phyloP scores from a whole-genome alignment of 2,888 invertebrate species.

The Cheilosia vulpina region DNA sequence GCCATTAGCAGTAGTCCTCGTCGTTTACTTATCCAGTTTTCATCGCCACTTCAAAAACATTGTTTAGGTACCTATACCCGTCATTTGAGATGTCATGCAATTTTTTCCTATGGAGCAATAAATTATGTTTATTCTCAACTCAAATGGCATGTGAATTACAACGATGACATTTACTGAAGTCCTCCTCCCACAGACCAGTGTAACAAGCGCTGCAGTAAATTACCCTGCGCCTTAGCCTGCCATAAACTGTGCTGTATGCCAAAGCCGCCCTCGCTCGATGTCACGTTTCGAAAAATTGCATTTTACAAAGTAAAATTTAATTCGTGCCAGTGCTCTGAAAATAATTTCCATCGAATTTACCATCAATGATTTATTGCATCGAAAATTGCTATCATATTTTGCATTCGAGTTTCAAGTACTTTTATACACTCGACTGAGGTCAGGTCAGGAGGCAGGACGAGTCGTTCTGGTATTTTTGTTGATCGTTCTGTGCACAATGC shows the following conservation, averaged over 20 bases:
- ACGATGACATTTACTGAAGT: too few species aligned
- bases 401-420: constrained; percentile 37
- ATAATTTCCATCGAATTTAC: constrained; percentile 56
- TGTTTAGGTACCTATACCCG: too few species aligned
- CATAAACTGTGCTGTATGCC: not conserved
- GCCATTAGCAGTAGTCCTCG: too few species aligned
- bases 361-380: constrained; percentile 51
- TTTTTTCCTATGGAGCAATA: too few species aligned
- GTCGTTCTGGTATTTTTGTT: not conserved
- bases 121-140: too few species aligned
- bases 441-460: constrained; percentile 1
- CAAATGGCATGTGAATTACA: too few species aligned
- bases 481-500: constrained; percentile 3
- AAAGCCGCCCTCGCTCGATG: not conserved
- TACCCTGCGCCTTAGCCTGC: too few species aligned
- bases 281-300: constrained; percentile 4
- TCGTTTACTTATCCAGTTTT: too few species aligned
- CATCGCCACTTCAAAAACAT: too few species aligned
- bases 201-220: too few species aligned
- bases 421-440: constrained; percentile 10
- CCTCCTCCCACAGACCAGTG: too few species aligned
- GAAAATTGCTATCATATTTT: constrained; percentile 58
- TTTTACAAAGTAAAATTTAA: constrained; percentile 18
- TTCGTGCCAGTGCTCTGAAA: constrained; percentile 48
- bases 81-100: too few species aligned